Evolutionary conservation across 2,113 vertebrate genomes (phyloP), one percentile per base, ranked within the genome.

Genomic region (Cryptotis parvus): DNA sequence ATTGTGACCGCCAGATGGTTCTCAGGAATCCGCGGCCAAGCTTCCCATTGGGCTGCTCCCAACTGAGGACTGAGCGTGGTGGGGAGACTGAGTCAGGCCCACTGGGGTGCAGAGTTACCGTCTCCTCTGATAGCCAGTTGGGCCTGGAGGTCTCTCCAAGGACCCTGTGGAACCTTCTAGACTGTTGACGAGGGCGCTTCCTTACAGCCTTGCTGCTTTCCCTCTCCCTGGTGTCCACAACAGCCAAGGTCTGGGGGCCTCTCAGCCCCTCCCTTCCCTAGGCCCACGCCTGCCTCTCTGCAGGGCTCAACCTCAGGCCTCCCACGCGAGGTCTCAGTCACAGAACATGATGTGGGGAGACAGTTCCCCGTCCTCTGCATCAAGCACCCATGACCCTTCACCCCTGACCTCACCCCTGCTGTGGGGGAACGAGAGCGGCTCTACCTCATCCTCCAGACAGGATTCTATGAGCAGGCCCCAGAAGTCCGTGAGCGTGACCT

Each of bases 381-480:
- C 55, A 58, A 24, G 55, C 55, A 58, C 55, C 16, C 55, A 24
- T 4, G 55, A 49, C 45, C 10, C 9, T 58, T 20, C 20, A 6
- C 20, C 22, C 6, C 55, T 4, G 22, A n/a, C n/a, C n/a, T n/a
- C n/a, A n/a, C 22, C 55, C 22, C 55, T 24, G 18, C 55, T 22
- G 55, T 58, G 55, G 55, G 55, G 55, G 16, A 58, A 58, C 8
- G 22, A 24, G 55, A 58, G 55, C 18, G 55, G 55, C 55, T 20
- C 55, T 95, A 99, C 99, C 98, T 98, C 97, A n/a, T 98, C 98
- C 0, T 98, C 97, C 15, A 98, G 95, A 52, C 98, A 95, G 81
- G 98, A 96, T 73, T 99, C 98, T 1, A 98, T 91, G 70, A 98
- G 92, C 86, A 99, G 98, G 39, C 98, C 98, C 98, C 97, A 98